Percentiles rank a stretch among this genome's conserved stretches.
These are phyloP conservation scores for Amblyornis subalaris DNA, from an alignment of 2,113 vertebrate genomes.

Conservation along the genomic window DNA sequence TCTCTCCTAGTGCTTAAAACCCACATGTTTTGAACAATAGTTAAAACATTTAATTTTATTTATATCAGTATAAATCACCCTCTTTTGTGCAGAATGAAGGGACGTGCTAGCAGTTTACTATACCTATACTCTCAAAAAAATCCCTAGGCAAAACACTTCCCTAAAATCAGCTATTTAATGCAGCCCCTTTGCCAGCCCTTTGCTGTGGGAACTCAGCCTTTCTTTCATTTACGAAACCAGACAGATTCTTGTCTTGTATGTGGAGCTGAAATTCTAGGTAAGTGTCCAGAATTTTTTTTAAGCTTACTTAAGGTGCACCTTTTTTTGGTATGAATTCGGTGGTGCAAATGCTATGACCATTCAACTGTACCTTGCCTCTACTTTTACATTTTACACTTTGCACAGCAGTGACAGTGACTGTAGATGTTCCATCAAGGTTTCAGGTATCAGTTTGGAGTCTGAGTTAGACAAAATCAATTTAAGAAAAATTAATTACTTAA, in stretches of 20 bases:
- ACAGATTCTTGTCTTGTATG: neutral
- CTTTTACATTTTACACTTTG: neutral
- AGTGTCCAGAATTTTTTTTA: conserved; percentile 22
- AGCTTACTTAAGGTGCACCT: neutral
- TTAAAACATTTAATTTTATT: neutral
- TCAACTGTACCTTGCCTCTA: neutral
- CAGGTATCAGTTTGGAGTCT: neutral
- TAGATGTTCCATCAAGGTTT: neutral
- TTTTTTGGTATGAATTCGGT: neutral
- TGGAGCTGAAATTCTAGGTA: conserved; percentile 51
- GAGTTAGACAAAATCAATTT: neutral
- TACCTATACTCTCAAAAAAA: conserved; percentile 67
- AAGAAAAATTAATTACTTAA: neutral
- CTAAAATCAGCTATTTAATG: conserved; percentile 76
- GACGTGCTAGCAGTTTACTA: conserved; percentile 21
- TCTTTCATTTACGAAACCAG: conserved; percentile 18
- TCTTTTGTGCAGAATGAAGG: neutral
- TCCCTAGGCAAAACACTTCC: conserved; percentile 75
- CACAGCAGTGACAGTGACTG: neutral
- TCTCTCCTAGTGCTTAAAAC: neutral
- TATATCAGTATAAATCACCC: neutral
- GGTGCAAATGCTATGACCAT: neutral
- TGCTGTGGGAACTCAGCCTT: conserved; percentile 26
- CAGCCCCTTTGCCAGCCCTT: conserved; percentile 41
- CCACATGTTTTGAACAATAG: neutral